Evolutionary conservation across 1,140 invertebrate species (phyloP), one percentile per base, ranked within the genome.

Genomic region (Halyomorpha halys): DNA sequence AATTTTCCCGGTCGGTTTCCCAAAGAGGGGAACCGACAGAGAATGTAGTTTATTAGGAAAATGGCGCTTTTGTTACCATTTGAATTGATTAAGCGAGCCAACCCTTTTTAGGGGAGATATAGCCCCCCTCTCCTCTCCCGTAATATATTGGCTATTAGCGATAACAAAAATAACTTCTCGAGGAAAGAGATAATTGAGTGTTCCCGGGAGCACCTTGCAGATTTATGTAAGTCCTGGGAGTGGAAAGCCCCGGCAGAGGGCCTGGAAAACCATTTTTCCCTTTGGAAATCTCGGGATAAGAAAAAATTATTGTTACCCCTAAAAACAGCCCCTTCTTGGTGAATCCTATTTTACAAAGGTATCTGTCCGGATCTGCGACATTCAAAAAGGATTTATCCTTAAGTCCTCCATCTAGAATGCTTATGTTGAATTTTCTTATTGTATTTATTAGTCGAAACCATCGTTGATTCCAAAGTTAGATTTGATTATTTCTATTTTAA

Each of bases 101-200:
- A 13, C 21, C 51, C 51, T 23, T 13, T 23, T 18, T 21, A n/a
- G n/a, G n/a, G 13, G 18, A 19, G 51, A 53, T 53, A 53, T 30
- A 30, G 14, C 45, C 2, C 45, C 51, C 21, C 21, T 19, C n/a
- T n/a, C n/a, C n/a, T n/a, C n/a, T n/a, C n/a, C 13, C 21, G 5
- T 53, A 23, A 53, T 53, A 53, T 53, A 53, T 53, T 53, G 51
- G 51, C 51, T 53, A 53, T 53, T 53, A 53, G 51, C 21, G 51
- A 53, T 53, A 53, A 53, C 51, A 53, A 53, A 53, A 53, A 53
- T 53, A 53, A 53, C n/a, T 53, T 53, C 51, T 53, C 51, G 16
- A 19, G 51, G 51, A 21, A 13, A 13, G 21, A 23, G 51, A 53
- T 53, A 53, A 53, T 53, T 23, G 51, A 53, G 51, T 53, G 51